Conservation (phyloP, 2,797 vertebrate species). For the Enteromius paludinosus region DNA sequence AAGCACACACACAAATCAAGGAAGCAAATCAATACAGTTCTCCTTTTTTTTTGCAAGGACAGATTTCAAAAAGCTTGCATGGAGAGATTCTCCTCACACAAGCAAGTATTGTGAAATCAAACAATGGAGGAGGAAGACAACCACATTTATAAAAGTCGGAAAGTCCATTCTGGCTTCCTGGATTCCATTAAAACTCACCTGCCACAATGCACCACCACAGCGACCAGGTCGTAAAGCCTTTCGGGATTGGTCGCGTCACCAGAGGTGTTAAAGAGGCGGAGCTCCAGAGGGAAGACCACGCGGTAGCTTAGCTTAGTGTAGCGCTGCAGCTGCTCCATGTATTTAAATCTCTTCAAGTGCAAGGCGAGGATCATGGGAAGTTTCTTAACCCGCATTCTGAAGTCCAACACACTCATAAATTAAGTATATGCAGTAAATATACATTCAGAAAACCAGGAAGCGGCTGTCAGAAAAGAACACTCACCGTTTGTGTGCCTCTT, state of each 20-base stretch:
- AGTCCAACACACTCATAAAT: constrained; percentile 6
- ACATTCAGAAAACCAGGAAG: neutral
- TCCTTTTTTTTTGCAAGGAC: neutral
- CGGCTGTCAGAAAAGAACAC: constrained; percentile 31
- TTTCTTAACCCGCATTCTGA: constrained; percentile 81
- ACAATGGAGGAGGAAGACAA: neutral
- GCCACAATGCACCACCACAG: constrained; percentile 89
- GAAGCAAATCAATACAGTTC: neutral
- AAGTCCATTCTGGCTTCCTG: neutral
- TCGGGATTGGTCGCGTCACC: constrained; percentile 87
- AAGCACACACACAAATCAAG: neutral
- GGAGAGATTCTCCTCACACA: neutral
- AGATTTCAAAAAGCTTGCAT: neutral
- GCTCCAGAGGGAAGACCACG: constrained; percentile 87
- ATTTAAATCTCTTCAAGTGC: constrained; percentile 90
- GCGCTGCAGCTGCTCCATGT: constrained; percentile 90
- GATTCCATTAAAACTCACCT: constrained; percentile 71
- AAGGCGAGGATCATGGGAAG: constrained; percentile 90
- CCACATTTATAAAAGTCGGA: neutral
- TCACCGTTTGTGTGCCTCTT: constrained; percentile 90
- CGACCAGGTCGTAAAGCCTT: constrained; percentile 88
- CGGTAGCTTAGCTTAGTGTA: constrained; percentile 90
- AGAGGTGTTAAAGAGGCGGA: constrained; percentile 90
- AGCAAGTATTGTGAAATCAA: constrained; percentile 7
- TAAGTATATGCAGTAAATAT: neutral